Evolutionary conservation across 2,797 vertebrate species (phyloP).

Genomic region (Macrochelys suwanniensis): DNA sequence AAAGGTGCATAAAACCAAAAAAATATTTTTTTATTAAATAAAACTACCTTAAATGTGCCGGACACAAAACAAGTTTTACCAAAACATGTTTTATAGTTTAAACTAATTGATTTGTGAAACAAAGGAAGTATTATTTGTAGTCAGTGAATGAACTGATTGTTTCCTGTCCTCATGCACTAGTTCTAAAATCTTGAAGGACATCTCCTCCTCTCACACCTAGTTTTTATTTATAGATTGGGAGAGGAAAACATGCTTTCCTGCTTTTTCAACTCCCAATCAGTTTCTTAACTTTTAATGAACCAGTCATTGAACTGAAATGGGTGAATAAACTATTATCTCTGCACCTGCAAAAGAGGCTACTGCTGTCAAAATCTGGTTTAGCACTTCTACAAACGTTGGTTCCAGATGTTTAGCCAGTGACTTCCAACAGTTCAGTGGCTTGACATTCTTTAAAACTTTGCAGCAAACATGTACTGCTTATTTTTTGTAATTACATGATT

Average conservation of each 20-base stretch:
- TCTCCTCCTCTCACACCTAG: not conserved
- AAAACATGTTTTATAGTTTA: not conserved
- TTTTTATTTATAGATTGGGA: not conserved
- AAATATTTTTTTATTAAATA: not conserved
- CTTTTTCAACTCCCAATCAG: not conserved
- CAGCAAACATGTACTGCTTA: not conserved
- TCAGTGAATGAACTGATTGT: not conserved
- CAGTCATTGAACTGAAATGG: not conserved
- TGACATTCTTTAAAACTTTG: not conserved
- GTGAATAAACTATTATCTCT: not conserved
- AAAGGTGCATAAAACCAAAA: not conserved
- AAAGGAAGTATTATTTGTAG: not conserved
- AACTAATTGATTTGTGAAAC: not conserved
- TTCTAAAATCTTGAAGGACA: too few species aligned
- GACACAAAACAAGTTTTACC: not conserved
- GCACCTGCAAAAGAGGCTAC: not conserved
- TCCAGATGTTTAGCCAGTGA: not conserved
- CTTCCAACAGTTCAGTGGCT: not conserved
- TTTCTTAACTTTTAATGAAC: not conserved
- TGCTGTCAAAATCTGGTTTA: not conserved
- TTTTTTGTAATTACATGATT: not conserved
- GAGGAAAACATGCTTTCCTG: not conserved
- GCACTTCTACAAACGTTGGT: not conserved
- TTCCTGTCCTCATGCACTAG: not conserved
- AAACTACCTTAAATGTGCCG: not conserved